A percentile compares a stretch with the other conserved stretches of the same genome.
Evolutionary conservation across 2,113 vertebrate species (phyloP).

Genomic region (Neopipo cinnamomea): DNA sequence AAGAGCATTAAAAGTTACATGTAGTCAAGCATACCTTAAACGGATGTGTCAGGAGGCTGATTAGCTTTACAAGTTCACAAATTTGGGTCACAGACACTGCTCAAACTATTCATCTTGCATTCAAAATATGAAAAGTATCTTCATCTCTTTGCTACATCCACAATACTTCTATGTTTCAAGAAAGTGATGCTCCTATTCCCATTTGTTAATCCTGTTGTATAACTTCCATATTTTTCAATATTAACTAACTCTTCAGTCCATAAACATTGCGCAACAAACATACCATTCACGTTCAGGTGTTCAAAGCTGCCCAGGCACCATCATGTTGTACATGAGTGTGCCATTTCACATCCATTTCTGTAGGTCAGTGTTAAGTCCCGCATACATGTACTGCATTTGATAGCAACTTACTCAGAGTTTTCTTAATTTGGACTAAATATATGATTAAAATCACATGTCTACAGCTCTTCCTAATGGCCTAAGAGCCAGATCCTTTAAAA

Average conservation of each 20-base stretch:
- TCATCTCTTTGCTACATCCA: neutral
- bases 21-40: neutral
- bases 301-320: neutral
- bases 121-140: accelerated
- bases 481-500: neutral
- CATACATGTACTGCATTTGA: neutral
- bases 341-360: neutral
- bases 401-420: neutral
- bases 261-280: neutral
- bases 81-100: neutral
- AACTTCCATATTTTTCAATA: neutral
- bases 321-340: neutral
- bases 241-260: neutral
- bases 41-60: neutral
- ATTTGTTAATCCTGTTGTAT: neutral
- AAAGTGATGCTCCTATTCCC: neutral
- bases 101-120: neutral
- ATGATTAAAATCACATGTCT: neutral
- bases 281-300: accelerated
- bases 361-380: neutral
- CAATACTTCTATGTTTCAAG: neutral
- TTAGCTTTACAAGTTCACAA: neutral
- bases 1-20: neutral
- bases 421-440: neutral
- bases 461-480: neutral